Percentiles rank a stretch among this genome's conserved stretches.
Evolutionary conservation across 2,797 vertebrate species (phyloP).

Genomic region (Microctenopoma stevenorrisi): DNA sequence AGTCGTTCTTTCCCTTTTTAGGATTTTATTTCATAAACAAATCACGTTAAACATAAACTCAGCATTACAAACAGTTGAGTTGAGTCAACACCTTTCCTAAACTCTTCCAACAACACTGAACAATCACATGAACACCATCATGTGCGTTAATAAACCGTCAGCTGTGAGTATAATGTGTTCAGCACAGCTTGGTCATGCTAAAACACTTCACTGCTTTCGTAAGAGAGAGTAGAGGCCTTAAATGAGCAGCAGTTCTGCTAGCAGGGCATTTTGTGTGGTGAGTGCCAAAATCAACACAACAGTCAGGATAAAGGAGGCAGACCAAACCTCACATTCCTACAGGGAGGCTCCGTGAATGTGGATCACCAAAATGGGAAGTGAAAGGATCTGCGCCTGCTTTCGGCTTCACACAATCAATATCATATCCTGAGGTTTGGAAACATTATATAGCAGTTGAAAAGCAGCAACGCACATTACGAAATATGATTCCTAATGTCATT

Average conservation of each 20-base stretch:
- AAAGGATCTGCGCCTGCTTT: slow-evolving; percentile 34
- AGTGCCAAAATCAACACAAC: slow-evolving; percentile 55
- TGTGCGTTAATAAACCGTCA: neutral
- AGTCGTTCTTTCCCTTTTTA: neutral
- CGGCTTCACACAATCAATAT: slow-evolving; percentile 49
- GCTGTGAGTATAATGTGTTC: neutral
- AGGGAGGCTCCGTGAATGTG: slow-evolving; percentile 46
- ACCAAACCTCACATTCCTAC: slow-evolving; percentile 60
- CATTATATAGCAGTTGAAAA: slow-evolving; percentile 28
- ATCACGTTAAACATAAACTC: neutral
- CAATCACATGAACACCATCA: too few relatives aligned
- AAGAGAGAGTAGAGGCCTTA: slow-evolving; percentile 11
- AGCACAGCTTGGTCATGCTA: neutral
- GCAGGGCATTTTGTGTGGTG: slow-evolving; percentile 33
- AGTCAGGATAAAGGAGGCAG: slow-evolving; percentile 55
- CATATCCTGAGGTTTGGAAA: slow-evolving; percentile 53
- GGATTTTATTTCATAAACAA: neutral
- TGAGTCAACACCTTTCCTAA: neutral
- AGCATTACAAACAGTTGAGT: neutral
- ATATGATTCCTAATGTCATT: slow-evolving; percentile 53
- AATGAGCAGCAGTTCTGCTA: slow-evolving; percentile 26
- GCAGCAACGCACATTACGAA: slow-evolving; percentile 42
- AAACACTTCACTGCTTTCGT: slow-evolving; percentile 1
- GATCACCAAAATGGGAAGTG: slow-evolving; percentile 42
- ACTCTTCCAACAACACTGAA: neutral